Conservation (phyloP, 2,888 invertebrate genomes). For the Coenonympha arcania region DNA sequence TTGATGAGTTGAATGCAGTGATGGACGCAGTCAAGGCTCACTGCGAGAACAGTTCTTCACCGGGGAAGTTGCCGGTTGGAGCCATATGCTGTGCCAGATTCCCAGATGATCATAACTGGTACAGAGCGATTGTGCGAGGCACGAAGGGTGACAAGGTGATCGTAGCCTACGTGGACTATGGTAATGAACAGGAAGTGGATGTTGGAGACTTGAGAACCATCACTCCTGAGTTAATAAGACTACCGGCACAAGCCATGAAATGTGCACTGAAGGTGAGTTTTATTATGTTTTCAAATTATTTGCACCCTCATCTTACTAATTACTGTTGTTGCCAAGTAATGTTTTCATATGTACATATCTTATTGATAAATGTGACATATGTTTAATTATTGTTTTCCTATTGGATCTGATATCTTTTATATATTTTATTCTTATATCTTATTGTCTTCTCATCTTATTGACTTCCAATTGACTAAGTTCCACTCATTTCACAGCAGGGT, state of each 20-base stretch:
- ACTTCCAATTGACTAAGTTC: too few relatives aligned
- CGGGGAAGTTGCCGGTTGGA: conserved; percentile 71
- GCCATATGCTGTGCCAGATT: conserved; percentile 86
- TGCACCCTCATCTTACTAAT: too few relatives aligned
- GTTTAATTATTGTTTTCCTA: too few relatives aligned
- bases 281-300: conserved; percentile 11
- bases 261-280: conserved; percentile 78
- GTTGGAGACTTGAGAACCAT: conserved; percentile 76
- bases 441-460: too few relatives aligned
- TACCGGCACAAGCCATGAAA: conserved; percentile 83
- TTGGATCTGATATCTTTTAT: too few relatives aligned
- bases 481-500: too few relatives aligned
- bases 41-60: conserved; percentile 68
- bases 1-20: conserved; percentile 75
- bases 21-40: conserved; percentile 79
- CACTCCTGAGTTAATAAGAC: conserved; percentile 75
- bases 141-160: conserved; percentile 74
- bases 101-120: conserved; percentile 88
- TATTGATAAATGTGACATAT: too few relatives aligned
- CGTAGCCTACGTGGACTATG: conserved; percentile 95
- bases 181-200: conserved; percentile 88
- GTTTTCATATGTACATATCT: too few relatives aligned
- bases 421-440: too few relatives aligned
- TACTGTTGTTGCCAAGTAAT: too few relatives aligned
- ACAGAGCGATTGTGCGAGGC: conserved; percentile 85